Evolutionary conservation across 2,113 vertebrate genomes (phyloP).

Genomic region (Myotis yumanensis): DNA sequence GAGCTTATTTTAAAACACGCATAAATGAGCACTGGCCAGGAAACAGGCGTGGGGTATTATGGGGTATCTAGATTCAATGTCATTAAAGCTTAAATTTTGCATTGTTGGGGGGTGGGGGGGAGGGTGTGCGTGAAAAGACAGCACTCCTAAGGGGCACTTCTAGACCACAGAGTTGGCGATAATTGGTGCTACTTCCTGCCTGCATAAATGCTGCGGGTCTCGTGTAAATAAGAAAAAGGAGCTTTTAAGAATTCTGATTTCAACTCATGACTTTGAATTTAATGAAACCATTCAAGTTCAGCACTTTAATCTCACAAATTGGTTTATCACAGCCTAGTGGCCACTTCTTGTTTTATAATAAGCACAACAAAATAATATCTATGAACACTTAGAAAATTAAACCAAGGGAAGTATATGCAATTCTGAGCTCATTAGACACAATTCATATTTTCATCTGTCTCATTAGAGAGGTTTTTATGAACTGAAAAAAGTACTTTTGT

Average conservation of each 20-base stretch:
- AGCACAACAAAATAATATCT: slow-evolving; percentile 86
- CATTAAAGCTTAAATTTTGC: neutral
- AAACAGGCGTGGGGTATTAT: neutral
- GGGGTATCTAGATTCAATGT: neutral
- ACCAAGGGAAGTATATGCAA: slow-evolving; percentile 82
- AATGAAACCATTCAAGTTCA: slow-evolving; percentile 86
- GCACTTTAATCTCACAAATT: slow-evolving; percentile 87
- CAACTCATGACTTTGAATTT: slow-evolving; percentile 83
- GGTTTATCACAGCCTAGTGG: slow-evolving; percentile 88
- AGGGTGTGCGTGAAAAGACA: neutral
- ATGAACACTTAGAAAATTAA: slow-evolving; percentile 87
- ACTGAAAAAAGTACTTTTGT: slow-evolving; percentile 83
- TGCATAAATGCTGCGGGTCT: slow-evolving; percentile 19
- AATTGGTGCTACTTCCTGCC: slow-evolving; percentile 37
- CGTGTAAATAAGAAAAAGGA: slow-evolving; percentile 74
- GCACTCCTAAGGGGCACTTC: neutral
- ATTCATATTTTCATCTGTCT: slow-evolving; percentile 88
- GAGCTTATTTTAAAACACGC: slow-evolving; percentile 3
- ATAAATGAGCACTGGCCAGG: neutral
- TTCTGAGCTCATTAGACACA: slow-evolving; percentile 86
- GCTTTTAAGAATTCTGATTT: slow-evolving; percentile 79
- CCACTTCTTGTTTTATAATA: slow-evolving; percentile 87
- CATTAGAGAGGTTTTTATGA: slow-evolving; percentile 86
- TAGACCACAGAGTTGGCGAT: neutral
- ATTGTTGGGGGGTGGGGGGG: neutral